phyloP scores from a whole-genome alignment of 2,888 invertebrate species.

The Eudemis profundana region DNA sequence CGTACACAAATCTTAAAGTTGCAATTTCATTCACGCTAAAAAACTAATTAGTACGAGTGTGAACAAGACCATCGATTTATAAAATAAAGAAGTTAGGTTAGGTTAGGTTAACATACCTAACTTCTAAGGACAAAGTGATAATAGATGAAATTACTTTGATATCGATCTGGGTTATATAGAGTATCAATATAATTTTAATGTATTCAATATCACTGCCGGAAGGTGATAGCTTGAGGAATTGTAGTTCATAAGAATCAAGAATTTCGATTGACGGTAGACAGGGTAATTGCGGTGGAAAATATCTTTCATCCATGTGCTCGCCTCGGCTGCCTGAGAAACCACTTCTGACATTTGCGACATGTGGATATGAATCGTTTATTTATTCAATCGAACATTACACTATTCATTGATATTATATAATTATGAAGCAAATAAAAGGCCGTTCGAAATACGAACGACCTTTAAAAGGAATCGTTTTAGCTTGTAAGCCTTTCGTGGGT shows the following conservation, averaged over 20 bases:
- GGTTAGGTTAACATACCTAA: neutral
- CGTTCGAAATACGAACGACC: too few species aligned
- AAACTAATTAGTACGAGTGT: too few species aligned
- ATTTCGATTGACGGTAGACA: constrained; percentile 39
- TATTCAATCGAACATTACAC: neutral
- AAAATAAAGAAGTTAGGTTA: neutral
- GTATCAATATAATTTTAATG: constrained; percentile 16
- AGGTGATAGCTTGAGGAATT: constrained; percentile 13
- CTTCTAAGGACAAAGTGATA: too few species aligned
- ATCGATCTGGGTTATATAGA: constrained; percentile 1
- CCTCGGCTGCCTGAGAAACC: constrained; percentile 14
- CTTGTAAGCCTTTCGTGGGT: too few species aligned
- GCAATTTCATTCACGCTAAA: too few species aligned
- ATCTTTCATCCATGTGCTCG: constrained; percentile 6
- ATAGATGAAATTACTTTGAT: too few species aligned
- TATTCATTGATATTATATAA: neutral
- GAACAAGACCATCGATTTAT: too few species aligned
- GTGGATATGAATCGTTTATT: neutral
- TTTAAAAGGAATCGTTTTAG: too few species aligned
- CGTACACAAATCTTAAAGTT: too few species aligned
- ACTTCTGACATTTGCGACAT: constrained; percentile 22
- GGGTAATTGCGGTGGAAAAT: constrained; percentile 34
- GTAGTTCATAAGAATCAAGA: constrained; percentile 21
- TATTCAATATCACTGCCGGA: constrained; percentile 12
- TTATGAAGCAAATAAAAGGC: too few species aligned